Base-by-base conservation (phyloP, 2,797 vertebrate genomes). In the Fundulus diaphanus region DNA sequence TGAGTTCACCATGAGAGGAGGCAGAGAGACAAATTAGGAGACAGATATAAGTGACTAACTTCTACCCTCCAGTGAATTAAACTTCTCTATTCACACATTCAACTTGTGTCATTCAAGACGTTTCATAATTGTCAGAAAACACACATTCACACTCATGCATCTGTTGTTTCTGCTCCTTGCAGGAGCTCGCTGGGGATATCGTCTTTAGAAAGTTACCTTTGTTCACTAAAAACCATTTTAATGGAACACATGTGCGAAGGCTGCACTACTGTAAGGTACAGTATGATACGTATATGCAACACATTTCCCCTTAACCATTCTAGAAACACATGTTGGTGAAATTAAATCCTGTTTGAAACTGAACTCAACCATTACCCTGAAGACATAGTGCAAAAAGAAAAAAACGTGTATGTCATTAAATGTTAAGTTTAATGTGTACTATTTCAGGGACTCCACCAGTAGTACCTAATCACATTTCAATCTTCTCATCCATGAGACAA, bases 311-410 rank as follows among this genome's bases (percentile, higher is more conserved):
- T 22, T 31, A 40, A 48, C 27, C 12, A 15, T 68, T 77, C 11
- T 57, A 76, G n/a, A 81, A 76, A 49, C 29, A 61, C 13, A 57
- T 27, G 4, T 4, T 78, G 12, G 66, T 65, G 33, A 72, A 77
- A 72, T 85, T 5, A 76, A 81, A 72, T 70, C 22, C 20, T 11
- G 24, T 72, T 85, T 77, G 52, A 72, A 74, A 80, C 66, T 78
- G 69, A 81, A 71, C 57, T 51, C 27, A 6, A 13, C 78, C 1
- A 73, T 76, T 82, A 81, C 78, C 66, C 74, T 27, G 0, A 6
- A 66, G 73, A 75, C 6, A 3, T 70, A 73, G 22, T 24, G 59
- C 44, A 82, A 69, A 57, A 72, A 63, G 80, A 76, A 66, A 57
- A 29, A 27, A 20, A 8, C 54, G 37, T 40, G 71, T 82, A 59